These are phyloP conservation scores for Zoanthus sansibaricus DNA, from an alignment of 92 coral and sea anemone species.

Conservation along the genomic window DNA sequence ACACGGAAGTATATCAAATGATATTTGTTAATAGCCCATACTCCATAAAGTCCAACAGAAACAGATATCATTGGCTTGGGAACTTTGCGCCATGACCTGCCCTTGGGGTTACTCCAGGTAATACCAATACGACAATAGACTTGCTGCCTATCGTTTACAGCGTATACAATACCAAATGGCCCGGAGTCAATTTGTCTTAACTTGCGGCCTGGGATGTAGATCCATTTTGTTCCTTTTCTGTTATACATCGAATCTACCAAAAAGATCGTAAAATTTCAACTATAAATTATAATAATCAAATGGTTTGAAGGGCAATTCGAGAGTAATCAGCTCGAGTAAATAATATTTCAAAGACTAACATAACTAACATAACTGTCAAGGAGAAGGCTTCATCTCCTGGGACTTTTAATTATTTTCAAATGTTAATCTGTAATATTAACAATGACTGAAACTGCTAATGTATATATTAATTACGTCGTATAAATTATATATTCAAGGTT, in stretches of 20 bases:
- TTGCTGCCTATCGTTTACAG: constrained; percentile 13
- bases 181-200: constrained; percentile 64
- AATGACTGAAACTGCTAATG: no score
- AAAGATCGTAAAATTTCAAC: not conserved
- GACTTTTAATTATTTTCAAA: no score
- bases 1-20: constrained; percentile 29
- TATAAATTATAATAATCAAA: no score
- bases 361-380: no score
- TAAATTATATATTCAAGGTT: no score
- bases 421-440: no score
- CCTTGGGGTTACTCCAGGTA: constrained; percentile 31
- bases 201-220: constrained; percentile 29
- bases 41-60: constrained; percentile 38
- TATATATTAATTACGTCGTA: no score
- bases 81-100: constrained; percentile 34
- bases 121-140: constrained; percentile 56
- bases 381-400: no score
- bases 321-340: no score
- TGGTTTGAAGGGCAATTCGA: no score
- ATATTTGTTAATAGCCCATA: constrained; percentile 39
- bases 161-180: constrained; percentile 63
- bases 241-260: constrained; percentile 19
- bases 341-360: no score
- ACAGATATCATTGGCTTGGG: constrained; percentile 25
- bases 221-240: constrained; percentile 28